Evolutionary conservation across 2,113 vertebrate genomes (phyloP).

Genomic region (Zapus hudsonius): DNA sequence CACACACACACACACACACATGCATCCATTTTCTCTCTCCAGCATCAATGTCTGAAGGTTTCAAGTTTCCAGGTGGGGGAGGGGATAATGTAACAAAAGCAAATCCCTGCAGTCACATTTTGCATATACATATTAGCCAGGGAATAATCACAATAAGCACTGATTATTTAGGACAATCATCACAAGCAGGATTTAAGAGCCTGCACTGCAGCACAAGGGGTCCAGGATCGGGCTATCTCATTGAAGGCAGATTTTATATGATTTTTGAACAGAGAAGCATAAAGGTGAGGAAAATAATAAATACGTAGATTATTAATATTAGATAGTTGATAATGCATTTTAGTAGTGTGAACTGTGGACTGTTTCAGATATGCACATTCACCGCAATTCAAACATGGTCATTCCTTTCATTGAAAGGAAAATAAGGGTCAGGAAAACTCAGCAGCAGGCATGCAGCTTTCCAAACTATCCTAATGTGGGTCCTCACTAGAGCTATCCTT

Average conservation of each 20-base stretch:
- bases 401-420: constrained; percentile 39
- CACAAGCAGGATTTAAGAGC: constrained; percentile 66
- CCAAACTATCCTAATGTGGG: background rate
- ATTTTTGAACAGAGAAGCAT: constrained; percentile 43
- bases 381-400: background rate
- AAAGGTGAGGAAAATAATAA: constrained; percentile 38
- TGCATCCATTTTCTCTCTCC: constrained; percentile 63
- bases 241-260: background rate
- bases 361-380: constrained; percentile 62
- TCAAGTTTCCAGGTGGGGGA: constrained; percentile 79
- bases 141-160: constrained; percentile 74
- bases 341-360: constrained; percentile 47
- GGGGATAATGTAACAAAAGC: constrained; percentile 81
- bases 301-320: background rate
- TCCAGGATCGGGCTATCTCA: constrained; percentile 1
- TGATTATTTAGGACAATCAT: constrained; percentile 71
- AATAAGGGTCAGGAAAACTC: background rate
- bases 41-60: constrained; percentile 76
- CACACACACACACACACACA: constrained; percentile 72
- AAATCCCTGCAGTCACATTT: constrained; percentile 81
- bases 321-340: background rate
- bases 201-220: constrained; percentile 64
- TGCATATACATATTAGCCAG: constrained; percentile 59
- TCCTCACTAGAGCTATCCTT: background rate
- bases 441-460: background rate